phyloP scores from a whole-genome alignment of 1,140 invertebrate genomes.

The Cherax quadricarinatus region DNA sequence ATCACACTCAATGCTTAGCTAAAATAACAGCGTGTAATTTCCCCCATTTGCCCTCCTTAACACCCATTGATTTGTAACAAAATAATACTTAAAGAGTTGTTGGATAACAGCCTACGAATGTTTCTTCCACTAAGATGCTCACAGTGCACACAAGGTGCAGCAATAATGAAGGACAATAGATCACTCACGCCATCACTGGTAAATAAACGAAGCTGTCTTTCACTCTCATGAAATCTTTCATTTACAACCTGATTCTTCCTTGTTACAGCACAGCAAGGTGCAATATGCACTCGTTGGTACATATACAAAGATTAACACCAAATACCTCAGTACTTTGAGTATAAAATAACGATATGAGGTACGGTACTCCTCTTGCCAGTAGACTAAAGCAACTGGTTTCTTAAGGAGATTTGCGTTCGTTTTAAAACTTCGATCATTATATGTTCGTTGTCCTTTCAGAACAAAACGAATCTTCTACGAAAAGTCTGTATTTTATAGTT shows the following conservation, averaged over 20 bases:
- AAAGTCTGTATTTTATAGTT: not conserved
- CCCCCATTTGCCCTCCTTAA: not conserved
- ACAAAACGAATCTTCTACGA: not conserved
- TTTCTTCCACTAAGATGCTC: not conserved
- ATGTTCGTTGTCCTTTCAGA: not conserved
- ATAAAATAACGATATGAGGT: not conserved
- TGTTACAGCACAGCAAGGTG: not conserved
- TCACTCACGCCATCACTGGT: not conserved
- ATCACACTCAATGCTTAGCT: not conserved
- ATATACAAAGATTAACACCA: not conserved
- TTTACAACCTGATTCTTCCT: not conserved
- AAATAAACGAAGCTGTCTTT: not conserved
- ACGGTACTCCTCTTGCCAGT: not conserved
- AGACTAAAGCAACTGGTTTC: not conserved
- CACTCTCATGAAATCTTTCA: not conserved
- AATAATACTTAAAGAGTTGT: not conserved
- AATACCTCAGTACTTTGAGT: not conserved
- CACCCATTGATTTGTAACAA: not conserved
- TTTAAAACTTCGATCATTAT: not conserved
- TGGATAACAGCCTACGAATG: not conserved
- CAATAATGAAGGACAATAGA: not conserved
- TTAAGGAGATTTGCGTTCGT: not conserved
- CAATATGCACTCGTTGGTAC: not conserved
- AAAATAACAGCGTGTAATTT: not conserved
- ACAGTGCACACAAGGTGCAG: not conserved